Evolutionary conservation across 2,113 vertebrate species (phyloP).

Genomic region (Panthera uncia): DNA sequence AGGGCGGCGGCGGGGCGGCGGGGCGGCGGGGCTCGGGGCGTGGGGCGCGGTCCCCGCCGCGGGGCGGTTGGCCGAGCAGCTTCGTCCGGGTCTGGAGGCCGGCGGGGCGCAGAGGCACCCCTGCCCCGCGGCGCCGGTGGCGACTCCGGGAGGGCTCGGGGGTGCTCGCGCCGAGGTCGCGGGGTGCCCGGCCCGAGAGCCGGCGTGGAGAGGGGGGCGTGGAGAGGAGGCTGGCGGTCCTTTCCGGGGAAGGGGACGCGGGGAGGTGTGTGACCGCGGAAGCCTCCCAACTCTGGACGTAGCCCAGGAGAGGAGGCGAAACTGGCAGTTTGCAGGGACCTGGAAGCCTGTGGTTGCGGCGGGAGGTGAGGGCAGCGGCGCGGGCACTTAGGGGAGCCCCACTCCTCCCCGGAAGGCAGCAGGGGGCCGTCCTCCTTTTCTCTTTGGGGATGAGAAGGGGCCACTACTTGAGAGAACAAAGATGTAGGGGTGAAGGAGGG

Average conservation of each 20-base stretch:
- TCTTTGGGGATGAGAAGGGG: not conserved
- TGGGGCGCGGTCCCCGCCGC: not conserved
- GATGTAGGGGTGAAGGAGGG: not conserved
- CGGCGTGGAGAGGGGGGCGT: not conserved
- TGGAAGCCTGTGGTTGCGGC: not conserved
- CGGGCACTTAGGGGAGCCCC: not conserved
- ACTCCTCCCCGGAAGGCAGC: not conserved
- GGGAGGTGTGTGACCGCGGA: not conserved
- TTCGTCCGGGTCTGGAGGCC: not conserved
- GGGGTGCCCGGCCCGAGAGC: not conserved
- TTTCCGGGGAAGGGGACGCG: not conserved
- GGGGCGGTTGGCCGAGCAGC: not conserved
- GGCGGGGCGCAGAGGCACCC: not conserved
- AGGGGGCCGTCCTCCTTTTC: not conserved
- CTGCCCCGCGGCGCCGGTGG: not conserved
- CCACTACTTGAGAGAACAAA: constrained; percentile 63
- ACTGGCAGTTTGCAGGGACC: not conserved
- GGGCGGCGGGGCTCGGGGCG: not conserved
- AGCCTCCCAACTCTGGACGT: not conserved
- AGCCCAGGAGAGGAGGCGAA: not conserved
- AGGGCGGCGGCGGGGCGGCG: not conserved
- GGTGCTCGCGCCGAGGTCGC: not conserved
- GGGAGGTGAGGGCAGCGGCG: not conserved
- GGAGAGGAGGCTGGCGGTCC: not conserved
- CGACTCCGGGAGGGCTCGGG: not conserved